Percentiles rank a stretch among this genome's conserved stretches.
Evolutionary conservation across 1,140 invertebrate species (phyloP).

Genomic region (Drosophila dunni): DNA sequence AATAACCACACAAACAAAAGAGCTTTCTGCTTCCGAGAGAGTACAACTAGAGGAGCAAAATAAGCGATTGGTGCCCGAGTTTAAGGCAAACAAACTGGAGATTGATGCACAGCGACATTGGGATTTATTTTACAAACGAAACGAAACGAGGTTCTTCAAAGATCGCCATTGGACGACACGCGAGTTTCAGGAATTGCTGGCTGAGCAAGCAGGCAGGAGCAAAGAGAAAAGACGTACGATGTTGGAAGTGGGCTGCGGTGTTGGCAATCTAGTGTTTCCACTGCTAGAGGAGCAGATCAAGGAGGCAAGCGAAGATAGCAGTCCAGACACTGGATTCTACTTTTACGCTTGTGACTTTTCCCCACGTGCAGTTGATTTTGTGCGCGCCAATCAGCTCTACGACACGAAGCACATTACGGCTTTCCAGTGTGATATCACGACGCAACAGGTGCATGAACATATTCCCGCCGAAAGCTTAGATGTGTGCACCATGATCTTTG

Average conservation of each 20-base stretch:
- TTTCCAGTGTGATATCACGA: conserved; percentile 91
- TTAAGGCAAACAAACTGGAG: conserved; percentile 93
- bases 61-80: conserved; percentile 89
- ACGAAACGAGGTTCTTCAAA: conserved; percentile 96
- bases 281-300: conserved; percentile 91
- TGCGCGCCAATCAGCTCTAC: conserved; percentile 88
- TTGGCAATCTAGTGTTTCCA: conserved; percentile 98
- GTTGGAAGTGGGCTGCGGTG: conserved; percentile 97
- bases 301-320: conserved; percentile 1
- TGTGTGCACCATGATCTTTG: conserved; percentile 97
- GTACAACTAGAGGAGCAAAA: conserved; percentile 88
- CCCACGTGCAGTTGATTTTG: conserved; percentile 93
- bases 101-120: conserved; percentile 95
- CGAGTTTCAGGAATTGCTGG: conserved; percentile 96
- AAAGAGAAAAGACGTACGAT: conserved; percentile 85
- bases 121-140: conserved; percentile 99
- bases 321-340: conserved; percentile 87
- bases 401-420: conserved; percentile 87
- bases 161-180: conserved; percentile 98
- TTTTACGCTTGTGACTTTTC: conserved; percentile 97
- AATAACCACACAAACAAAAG: conserved; percentile 57
- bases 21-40: conserved; percentile 87
- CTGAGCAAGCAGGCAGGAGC: conserved; percentile 24
- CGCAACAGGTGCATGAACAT: conserved; percentile 87
- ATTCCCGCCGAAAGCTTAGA: conserved; percentile 88